A percentile compares a stretch with the other conserved stretches of the same genome.
Evolutionary conservation across 2,888 invertebrate genomes (phyloP).

Genomic region (Holacanthella duospinosa): DNA sequence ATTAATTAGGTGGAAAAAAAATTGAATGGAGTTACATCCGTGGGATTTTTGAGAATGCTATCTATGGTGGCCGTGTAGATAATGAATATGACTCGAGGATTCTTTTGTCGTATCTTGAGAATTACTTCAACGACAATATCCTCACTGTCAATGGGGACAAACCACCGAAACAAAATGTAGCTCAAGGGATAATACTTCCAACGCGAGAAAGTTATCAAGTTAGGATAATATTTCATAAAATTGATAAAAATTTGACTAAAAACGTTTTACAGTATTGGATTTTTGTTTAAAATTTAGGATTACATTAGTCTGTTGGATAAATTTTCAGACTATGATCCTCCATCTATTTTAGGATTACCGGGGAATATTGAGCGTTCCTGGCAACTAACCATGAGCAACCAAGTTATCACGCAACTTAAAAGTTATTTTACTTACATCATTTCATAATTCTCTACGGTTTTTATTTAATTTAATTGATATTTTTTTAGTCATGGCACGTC

Average conservation of each 20-base stretch:
- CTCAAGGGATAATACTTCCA: constrained; percentile 47
- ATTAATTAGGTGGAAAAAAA: constrained; percentile 22
- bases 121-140: constrained; percentile 49
- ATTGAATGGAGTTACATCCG: constrained; percentile 63
- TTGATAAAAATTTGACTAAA: not conserved
- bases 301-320: constrained; percentile 55
- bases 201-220: constrained; percentile 48
- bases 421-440: constrained; percentile 40
- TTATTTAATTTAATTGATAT: not conserved
- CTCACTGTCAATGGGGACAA: constrained; percentile 44
- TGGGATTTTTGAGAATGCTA: constrained; percentile 64
- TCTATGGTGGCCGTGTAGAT: constrained; percentile 78
- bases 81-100: constrained; percentile 61
- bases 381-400: constrained; percentile 56
- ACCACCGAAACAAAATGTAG: constrained; percentile 52
- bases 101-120: constrained; percentile 55
- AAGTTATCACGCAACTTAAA: constrained; percentile 55
- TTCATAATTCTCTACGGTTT: not conserved
- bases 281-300: constrained; percentile 47
- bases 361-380: constrained; percentile 76
- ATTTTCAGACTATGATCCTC: constrained; percentile 61
- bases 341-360: constrained; percentile 69
- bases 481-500: not conserved
- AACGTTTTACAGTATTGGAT: constrained; percentile 2
- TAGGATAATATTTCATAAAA: constrained; percentile 18